Conservation (phyloP, 2,113 vertebrate species). For the Erinaceus europaeus region DNA sequence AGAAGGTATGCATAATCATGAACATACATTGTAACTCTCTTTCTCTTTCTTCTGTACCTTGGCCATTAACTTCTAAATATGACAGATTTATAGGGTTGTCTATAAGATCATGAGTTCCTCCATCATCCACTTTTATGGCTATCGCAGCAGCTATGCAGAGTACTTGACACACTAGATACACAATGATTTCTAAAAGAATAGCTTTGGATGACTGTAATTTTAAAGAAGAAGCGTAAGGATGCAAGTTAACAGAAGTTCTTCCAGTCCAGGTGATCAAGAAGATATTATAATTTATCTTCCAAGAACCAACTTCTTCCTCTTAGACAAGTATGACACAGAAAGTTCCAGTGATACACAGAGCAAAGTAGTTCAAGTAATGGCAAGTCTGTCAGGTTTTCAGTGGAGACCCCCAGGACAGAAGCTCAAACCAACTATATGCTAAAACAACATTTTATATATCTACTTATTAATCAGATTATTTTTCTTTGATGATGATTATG, state of each 20-base stretch:
- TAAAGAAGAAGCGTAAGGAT: not conserved
- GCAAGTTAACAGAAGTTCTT: accelerated
- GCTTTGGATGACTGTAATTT: not conserved
- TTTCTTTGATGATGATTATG: no score
- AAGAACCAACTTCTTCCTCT: not conserved
- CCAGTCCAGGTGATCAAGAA: not conserved
- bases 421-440: not conserved
- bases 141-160: not conserved
- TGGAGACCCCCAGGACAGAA: not conserved
- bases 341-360: not conserved
- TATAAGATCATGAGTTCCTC: not conserved
- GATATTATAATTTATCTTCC: accelerated
- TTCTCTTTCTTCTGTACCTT: not conserved
- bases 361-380: not conserved
- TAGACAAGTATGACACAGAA: not conserved
- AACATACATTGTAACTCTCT: not conserved
- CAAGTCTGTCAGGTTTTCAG: not conserved
- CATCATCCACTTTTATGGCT: not conserved
- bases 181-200: not conserved
- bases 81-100: not conserved
- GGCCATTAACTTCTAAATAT: not conserved
- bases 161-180: not conserved
- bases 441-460: not conserved
- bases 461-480: not conserved
- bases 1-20: not conserved